Conservation (phyloP, 1,140 invertebrate species). For the Plodia interpunctella region DNA sequence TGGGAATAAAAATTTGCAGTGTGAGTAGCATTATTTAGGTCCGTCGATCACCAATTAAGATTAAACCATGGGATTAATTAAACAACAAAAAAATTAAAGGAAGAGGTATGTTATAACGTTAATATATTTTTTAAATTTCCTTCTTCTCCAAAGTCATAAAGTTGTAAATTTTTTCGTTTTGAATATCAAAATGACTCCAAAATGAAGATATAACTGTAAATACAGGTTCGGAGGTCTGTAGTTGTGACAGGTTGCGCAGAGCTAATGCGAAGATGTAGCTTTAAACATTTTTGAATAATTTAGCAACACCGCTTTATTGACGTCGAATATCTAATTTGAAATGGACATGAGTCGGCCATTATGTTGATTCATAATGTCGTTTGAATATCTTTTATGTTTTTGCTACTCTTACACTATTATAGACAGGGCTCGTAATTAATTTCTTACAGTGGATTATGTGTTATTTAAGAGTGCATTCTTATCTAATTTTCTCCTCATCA, state of each 20-base stretch:
- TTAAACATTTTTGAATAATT: background rate
- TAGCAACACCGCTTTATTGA: background rate
- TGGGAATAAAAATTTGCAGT: too few relatives aligned
- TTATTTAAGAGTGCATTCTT: too few relatives aligned
- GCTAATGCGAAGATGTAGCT: constrained; percentile 4
- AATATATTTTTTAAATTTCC: too few relatives aligned
- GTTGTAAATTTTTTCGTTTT: constrained; percentile 27
- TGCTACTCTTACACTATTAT: background rate
- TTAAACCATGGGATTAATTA: too few relatives aligned
- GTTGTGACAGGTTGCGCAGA: constrained; percentile 29
- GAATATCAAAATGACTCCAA: constrained; percentile 50
- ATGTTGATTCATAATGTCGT: background rate
- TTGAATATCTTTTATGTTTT: background rate
- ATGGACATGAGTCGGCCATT: background rate
- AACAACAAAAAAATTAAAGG: too few relatives aligned
- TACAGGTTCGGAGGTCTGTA: constrained; percentile 43
- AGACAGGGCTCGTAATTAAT: too few relatives aligned
- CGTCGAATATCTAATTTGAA: background rate
- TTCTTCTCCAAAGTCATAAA: constrained; percentile 18
- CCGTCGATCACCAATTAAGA: too few relatives aligned
- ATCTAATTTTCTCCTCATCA: too few relatives aligned
- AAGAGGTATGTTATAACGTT: too few relatives aligned
- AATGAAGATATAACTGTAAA: constrained; percentile 55
- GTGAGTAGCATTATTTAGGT: too few relatives aligned
- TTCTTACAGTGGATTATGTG: too few relatives aligned